Conservation (phyloP, 2,113 vertebrate genomes). For the Gallinago jamesoni region DNA sequence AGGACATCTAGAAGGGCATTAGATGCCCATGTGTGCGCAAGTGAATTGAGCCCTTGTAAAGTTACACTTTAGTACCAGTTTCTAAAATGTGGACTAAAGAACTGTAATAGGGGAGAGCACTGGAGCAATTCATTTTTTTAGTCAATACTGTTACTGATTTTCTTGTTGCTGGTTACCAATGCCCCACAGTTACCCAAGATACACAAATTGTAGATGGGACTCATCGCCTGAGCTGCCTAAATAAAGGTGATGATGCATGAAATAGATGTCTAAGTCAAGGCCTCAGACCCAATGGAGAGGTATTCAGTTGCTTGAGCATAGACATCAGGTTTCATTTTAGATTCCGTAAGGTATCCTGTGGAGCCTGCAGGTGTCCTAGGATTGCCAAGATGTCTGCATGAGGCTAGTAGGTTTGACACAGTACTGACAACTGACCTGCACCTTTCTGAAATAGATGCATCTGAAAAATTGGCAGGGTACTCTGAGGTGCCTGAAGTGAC, state of each 20-base stretch:
- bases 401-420: background rate
- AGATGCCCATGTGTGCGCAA: background rate
- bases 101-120: background rate
- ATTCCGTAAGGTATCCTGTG: background rate
- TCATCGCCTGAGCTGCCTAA: background rate
- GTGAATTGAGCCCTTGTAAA: background rate
- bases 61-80: background rate
- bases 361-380: background rate
- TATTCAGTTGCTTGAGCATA: background rate
- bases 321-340: background rate
- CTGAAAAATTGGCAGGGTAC: background rate
- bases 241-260: background rate
- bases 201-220: background rate
- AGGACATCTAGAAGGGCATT: background rate
- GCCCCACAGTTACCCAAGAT: background rate
- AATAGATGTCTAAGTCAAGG: background rate
- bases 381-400: background rate
- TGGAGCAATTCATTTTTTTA: background rate
- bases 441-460: background rate
- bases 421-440: background rate
- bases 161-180: background rate
- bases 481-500: background rate
- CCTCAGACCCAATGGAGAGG: background rate
- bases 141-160: background rate
- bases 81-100: background rate